Base-by-base conservation (phyloP, 2,888 invertebrate genomes). In the Philereme transversata region DNA sequence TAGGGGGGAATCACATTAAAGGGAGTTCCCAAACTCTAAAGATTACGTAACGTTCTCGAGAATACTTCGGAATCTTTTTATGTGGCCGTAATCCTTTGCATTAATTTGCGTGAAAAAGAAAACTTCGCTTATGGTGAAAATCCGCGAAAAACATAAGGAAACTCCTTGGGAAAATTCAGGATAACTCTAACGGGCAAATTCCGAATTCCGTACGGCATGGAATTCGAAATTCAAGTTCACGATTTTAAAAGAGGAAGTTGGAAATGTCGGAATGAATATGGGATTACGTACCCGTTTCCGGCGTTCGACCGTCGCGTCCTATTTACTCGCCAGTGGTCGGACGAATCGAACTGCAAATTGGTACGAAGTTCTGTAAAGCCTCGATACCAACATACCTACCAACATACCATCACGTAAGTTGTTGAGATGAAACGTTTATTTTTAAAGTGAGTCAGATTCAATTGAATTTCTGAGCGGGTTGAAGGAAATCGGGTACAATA, bases 21-120 rank as follows among this genome's bases (percentile, higher is more conserved):
- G 62, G 53, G 54, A 59, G 62, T 61, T 61, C 33, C 43, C 62
- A 50, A 65, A 65, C 63, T 64, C 61, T 47, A 50, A 58, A 67
- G 62, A 65, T 68, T 62, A 59, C 52, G 58, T 61, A 51, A 65
- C 54, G 60, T 65, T 66, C 62, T 48, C 49, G 41, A 52, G 60
- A 49, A 62, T 66, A 65, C 65, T 55, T 60, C 60, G 54, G 45
- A 68, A 62, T 68, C 64, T 68, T 67, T 68, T 70, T 67, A 67
- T 58, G 62, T 41, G 63, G 49, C 64, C 64, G 59, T 68, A 68
- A 70, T 67, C 65, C 59, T 65, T 68, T 65, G 62, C 63, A 63
- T 65, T 70, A 61, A 67, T 70, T 68, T 65, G 54, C 51, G 57
- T 59, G 55, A 60, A 53, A 62, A 63, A 62, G 62, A 53, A 62